These are phyloP conservation scores for Grallaria varia DNA, from an alignment of 2,113 vertebrate genomes.

Conservation along the genomic window DNA sequence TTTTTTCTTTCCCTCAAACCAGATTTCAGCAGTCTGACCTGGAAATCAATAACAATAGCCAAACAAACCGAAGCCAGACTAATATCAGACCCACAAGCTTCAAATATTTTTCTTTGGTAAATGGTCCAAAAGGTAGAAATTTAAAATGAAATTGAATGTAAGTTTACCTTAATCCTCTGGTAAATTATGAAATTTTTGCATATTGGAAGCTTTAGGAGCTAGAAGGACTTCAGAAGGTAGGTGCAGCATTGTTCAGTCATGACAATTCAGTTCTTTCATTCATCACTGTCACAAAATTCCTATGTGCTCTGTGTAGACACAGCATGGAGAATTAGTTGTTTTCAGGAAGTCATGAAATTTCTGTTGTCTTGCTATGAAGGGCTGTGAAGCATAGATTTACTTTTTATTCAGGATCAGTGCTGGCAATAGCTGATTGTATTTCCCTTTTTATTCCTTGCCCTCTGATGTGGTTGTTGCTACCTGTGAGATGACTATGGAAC, in stretches of 20 bases:
- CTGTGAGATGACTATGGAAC: neutral
- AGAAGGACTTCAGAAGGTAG: neutral
- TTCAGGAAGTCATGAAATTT: neutral
- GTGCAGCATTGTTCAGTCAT: neutral
- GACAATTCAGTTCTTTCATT: neutral
- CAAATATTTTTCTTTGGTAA: neutral
- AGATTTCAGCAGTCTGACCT: conserved; percentile 10
- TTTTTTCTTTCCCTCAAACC: neutral
- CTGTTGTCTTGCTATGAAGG: neutral
- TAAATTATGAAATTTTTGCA: neutral
- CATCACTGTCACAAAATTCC: neutral
- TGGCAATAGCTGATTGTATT: neutral
- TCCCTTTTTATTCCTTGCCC: neutral
- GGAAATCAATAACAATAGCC: neutral
- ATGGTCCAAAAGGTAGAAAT: neutral
- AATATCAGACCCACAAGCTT: neutral
- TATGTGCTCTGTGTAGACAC: neutral
- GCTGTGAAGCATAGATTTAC: neutral
- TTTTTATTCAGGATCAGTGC: neutral
- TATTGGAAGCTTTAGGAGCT: neutral
- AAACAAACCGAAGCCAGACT: neutral
- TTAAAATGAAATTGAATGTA: neutral
- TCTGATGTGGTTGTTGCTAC: neutral
- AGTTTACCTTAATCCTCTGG: neutral
- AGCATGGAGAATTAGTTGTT: neutral